Base-by-base conservation (phyloP, 2,113 vertebrate species). In the Proterorhinus semilunaris region DNA sequence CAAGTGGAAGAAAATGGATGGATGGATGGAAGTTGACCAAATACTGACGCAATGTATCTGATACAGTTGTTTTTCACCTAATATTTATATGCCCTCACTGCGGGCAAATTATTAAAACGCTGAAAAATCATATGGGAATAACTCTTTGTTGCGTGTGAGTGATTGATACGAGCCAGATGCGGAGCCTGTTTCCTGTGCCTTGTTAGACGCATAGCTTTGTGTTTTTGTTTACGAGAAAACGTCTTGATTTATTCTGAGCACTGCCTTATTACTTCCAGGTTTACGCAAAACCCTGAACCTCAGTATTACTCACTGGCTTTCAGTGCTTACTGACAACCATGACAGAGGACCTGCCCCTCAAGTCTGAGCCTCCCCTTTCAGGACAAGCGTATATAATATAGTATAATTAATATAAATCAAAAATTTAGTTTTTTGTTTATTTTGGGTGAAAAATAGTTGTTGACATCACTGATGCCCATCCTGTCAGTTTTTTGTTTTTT, bases 281-380 rank as follows among this genome's bases (percentile, higher is more conserved):
- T 47, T 11, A 6, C 15, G 62, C 62, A 52, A 61, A 64, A 63
- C 72, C 69, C 53, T 52, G 46, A 69, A 57, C 64, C 46, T 65
- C 13, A 16, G 43, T 75, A 83, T 87, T 69, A 78, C 79, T 79
- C 74, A 77, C 53, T 53, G 55, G 16, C 11, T 12, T 46, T 42
- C 66, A 3, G 75, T 62, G 62, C 71, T 69, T 82, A 74, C 62
- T 65, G 82, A 83, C 75, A 72, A 52, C 52, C 13, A 2, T 81
- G 82, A 77, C 82, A 66, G 84, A 89, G 70, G 78, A 83, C 76
- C 80, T 83, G 78, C 74, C 83, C 86, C 88, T 91, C 83, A 90
- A 76, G 85, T 83, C 68, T 71, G 52, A 51, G 68, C 67, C 82
- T 65, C 70, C 75, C 54, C 36, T 50, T 11, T 7, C 48, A 78